Evolutionary conservation across 2,797 vertebrate genomes (phyloP).

Genomic region (Rhynchotus rufescens): DNA sequence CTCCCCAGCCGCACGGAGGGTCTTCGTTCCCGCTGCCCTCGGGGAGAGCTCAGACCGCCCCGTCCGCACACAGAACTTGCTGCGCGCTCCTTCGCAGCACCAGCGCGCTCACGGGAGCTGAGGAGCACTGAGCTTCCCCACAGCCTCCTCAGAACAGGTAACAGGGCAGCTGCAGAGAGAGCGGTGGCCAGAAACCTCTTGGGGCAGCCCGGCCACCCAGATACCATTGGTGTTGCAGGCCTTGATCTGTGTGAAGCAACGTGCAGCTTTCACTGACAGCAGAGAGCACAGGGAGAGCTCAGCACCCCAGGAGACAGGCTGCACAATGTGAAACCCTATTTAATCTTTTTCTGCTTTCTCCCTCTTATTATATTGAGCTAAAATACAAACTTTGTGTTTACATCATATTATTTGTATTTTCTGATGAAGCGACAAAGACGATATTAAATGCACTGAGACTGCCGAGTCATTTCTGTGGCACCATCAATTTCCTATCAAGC

Average conservation of each 20-base stretch:
- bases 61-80: not conserved
- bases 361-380: not conserved
- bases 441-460: not conserved
- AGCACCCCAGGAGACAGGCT: fast-evolving
- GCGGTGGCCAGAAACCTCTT: not conserved
- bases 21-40: fast-evolving
- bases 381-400: not conserved
- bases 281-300: not conserved
- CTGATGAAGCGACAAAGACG: not conserved
- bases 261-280: not conserved
- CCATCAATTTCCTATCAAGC: not conserved
- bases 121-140: fast-evolving
- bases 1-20: not conserved
- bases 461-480: not conserved
- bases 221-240: not conserved
- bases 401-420: not conserved
- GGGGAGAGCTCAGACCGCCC: not conserved
- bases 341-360: not conserved
- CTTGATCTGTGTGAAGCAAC: not conserved
- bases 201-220: fast-evolving
- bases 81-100: fast-evolving
- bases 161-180: fast-evolving
- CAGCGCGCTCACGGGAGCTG: not conserved
- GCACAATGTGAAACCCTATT: not conserved
- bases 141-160: not conserved